Conservation (phyloP, 2,888 invertebrate genomes). For the Zygothrica quintamaculata region DNA sequence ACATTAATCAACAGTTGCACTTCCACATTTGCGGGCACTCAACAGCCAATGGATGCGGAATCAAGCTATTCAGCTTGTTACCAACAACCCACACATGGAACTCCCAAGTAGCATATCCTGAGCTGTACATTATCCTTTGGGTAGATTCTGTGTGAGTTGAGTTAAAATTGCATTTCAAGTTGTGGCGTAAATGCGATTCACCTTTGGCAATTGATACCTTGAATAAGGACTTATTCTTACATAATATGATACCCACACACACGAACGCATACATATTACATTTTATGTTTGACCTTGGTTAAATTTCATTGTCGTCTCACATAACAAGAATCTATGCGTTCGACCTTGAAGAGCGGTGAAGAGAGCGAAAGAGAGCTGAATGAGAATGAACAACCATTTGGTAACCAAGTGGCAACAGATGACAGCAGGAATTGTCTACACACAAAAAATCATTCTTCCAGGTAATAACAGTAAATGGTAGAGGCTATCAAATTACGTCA, state of each 20-base stretch:
- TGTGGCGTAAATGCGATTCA: slow-evolving; percentile 39
- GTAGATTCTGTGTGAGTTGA: slow-evolving; percentile 34
- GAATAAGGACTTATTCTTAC: neutral
- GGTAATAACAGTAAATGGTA: slow-evolving; percentile 50
- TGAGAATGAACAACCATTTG: neutral
- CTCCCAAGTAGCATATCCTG: neutral
- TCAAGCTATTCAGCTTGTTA: neutral
- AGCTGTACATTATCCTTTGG: slow-evolving; percentile 20
- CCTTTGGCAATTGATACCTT: slow-evolving; percentile 22
- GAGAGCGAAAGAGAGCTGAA: too few species aligned
- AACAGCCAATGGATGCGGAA: slow-evolving; percentile 1
- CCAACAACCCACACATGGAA: neutral
- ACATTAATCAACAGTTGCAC: slow-evolving; percentile 37
- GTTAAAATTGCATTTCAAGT: slow-evolving; percentile 38
- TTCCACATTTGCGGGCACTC: slow-evolving; percentile 9
- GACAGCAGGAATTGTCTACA: slow-evolving; percentile 20
- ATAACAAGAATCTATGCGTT: slow-evolving; percentile 23
- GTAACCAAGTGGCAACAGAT: slow-evolving; percentile 43
- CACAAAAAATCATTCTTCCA: slow-evolving; percentile 24
- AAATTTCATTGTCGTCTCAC: slow-evolving; percentile 25
- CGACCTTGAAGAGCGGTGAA: slow-evolving; percentile 60
- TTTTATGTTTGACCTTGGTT: slow-evolving; percentile 24
- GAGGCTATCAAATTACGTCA: slow-evolving; percentile 66
- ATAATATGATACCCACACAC: neutral
- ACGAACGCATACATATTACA: neutral